Base-by-base conservation (phyloP, 2,797 vertebrate species). In the Typhlichthys eigenmanni region DNA sequence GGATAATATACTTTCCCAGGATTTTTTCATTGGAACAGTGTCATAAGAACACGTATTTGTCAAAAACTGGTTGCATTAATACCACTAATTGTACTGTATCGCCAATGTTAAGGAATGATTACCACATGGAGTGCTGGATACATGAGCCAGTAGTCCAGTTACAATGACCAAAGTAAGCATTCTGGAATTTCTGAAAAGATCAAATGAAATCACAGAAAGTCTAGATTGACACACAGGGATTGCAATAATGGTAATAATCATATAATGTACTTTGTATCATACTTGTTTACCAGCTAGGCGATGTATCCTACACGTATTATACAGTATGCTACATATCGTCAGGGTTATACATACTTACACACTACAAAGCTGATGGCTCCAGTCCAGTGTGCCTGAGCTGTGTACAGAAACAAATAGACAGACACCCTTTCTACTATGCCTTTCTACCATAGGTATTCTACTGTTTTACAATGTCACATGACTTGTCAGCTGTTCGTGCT, bases 161-260 rank as follows among this genome's bases (percentile, higher is more conserved):
- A 90, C 47, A 55, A 91, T 13, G 4, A 88, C 17, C 38, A 88
- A 62, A 55, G 43, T 45, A 53, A 83, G 60, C 91, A 93, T 92
- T 77, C 14, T 81, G 58, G 46, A 58, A 57, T 55, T 79, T 61
- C 82, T 87, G 38, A 64, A 54, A 60, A 2, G 19, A 60, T 49
- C 8, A 34, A 62, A 57, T 62, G 16, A n/a, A n/a, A 64, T 47
- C n/a, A 3, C 12, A 34, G 38, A 13, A 14, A 3, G 52, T 7
- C 12, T 24, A 29, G 54, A 55, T 24, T 5, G 7, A 8, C 2
- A 19, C 13, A 8, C 13, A 7, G 11, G 2, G 14, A 13, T 9
- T 17, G 13, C 29, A 34, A 34, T 32, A 32, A 5, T 55, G 24
- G 24, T 29, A 1, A 56, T 14, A 56, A 6, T n/a, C 13, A 14